Evolutionary conservation across 2,888 invertebrate species (phyloP), one percentile per base, ranked within the genome.

Genomic region (Linnaemya vulpina): DNA sequence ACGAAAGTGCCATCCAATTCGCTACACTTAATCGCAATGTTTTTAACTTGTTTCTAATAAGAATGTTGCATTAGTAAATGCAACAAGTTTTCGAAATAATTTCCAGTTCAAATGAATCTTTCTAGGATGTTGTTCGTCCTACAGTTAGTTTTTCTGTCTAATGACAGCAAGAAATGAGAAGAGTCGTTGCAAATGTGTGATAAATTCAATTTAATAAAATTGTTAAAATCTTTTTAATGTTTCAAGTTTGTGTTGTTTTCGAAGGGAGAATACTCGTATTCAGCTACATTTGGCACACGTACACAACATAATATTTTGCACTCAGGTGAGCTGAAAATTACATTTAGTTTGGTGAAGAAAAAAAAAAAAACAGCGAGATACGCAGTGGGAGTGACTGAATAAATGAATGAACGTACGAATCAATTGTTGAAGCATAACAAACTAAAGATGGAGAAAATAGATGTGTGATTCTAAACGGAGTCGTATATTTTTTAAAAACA

Each of bases 171-270:
- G 71, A 84, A 71, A 58, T 82, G 71, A 58, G 76, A 38, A 51
- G 51, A 78, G 75, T 89, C 91, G 91, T 91, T n/a, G 89, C 89
- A 91, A 90, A 91, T 91, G 90, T 91, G 90, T 90, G 89, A 91
- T 90, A 90, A 90, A 91, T 90, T 90, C 91, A 90, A 90, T 90
- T 90, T 90, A 90, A 91, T 91, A 90, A 91, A 90, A 91, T 90
- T 91, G 91, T 91, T 91, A 91, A 90, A 90, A 91, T 91, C 89
- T 65, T 82, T 82, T 63, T 58, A 82, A 82, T 77, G 58, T 71
- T 71, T 43, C 40, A 25, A 40, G n/a, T 80, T 17, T 65, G 15
- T 81, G 40, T 25, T 76, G 55, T 67, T 55, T 58, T 46, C 22
- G 25, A 79, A 40, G 9, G 49, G 22, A 17, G 60, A 0, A 40